Evolutionary conservation across 1,140 invertebrate species (phyloP), one percentile per base, ranked within the genome.

Genomic region (Araneus ventricosus): DNA sequence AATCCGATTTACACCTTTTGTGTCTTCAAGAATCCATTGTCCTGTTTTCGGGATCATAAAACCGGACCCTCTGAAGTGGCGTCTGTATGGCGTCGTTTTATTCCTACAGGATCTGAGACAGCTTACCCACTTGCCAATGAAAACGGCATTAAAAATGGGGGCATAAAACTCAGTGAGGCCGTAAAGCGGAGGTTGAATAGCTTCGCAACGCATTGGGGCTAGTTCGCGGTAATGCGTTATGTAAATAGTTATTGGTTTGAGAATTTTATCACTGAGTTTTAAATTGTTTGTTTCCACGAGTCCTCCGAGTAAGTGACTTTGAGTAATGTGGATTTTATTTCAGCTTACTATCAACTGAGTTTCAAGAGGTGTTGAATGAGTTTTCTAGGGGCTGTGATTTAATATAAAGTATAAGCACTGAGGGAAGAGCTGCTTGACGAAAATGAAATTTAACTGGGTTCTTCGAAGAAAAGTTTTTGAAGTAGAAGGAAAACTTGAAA

Each of bases 1-100:
- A 91, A 91, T 91, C 89, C 89, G 89, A 91, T 91, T 91, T 91
- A 91, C 89, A 91, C 89, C 89, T 91, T 91, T 91, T 91, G 89
- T 91, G 89, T 91, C 89, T 84, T 91, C 79, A 79, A 80, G 75
- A 90, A 80, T 80, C 75, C 88, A 59, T 90, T 90, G 88, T 90
- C 70, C 88, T 90, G 75, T 80, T 89, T 57, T 67, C 24, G 61
- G 39, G 89, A 34, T 84, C 89, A 84, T 91, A 91, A 91, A 91
- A 91, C 79, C 22, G 89, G 89, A 63, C 89, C 20, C 88, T 90
- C 87, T 61, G 52, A 61, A 63, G 30, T n/a, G 89, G 89, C 89
- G 89, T 61, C 89, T 82, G 79, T 37, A 7, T 90, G 88, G 88
- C 88, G 88, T n/a, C 88, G 34, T 52, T 59, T 86, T 86, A 59